Conservation (phyloP, 2,797 vertebrate species). For the Melanotaenia maccullochi region DNA sequence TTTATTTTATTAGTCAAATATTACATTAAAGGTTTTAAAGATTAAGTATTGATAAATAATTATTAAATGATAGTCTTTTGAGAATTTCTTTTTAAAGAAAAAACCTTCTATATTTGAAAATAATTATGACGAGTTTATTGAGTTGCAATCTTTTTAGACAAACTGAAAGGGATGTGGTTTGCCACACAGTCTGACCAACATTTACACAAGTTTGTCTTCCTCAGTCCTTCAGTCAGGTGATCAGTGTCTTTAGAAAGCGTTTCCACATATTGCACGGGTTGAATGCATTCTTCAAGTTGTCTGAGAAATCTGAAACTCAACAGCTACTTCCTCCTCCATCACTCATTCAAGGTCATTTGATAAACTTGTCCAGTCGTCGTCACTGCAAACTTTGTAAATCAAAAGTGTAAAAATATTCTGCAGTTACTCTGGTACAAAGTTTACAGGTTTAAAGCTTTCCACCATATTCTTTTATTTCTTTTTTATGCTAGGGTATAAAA, state of each 20-base stretch:
- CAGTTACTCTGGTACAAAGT: conserved; percentile 30
- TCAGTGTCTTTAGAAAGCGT: not conserved
- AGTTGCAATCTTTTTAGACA: not conserved
- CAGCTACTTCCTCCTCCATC: not conserved
- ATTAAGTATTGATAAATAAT: not conserved
- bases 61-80: not conserved
- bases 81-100: no score
- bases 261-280: not conserved
- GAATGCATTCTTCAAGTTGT: not conserved
- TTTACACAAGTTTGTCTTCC: not conserved
- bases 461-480: conserved; percentile 17
- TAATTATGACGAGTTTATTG: not conserved
- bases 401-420: conserved; percentile 19
- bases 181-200: not conserved
- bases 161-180: not conserved
- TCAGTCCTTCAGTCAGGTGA: not conserved
- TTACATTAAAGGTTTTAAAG: not conserved
- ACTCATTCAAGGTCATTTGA: conserved; percentile 11
- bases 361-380: not conserved
- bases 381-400: conserved; percentile 9
- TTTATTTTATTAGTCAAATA: no score
- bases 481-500: conserved; percentile 49
- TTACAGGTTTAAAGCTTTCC: conserved; percentile 22
- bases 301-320: not conserved
- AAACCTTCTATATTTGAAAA: no score